phyloP scores from a whole-genome alignment of 2,113 vertebrate genomes.

The Mormoops blainvillei region DNA sequence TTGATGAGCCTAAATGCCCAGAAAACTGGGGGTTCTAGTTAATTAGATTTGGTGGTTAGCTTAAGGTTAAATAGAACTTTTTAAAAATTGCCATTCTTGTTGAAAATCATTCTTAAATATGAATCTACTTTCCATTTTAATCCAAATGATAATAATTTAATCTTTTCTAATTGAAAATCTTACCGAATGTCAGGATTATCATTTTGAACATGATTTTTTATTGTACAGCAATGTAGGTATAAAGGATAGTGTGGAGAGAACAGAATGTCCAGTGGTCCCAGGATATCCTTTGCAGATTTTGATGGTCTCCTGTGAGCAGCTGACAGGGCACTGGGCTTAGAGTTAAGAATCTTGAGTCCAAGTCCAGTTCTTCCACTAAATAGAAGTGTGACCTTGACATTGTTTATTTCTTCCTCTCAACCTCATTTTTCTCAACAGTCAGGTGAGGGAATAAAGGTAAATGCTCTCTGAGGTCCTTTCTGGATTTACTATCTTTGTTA shows the following conservation, averaged over 20 bases:
- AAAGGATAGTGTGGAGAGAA: background rate
- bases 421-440: slow-evolving; percentile 23
- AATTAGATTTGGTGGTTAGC: slow-evolving; percentile 47
- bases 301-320: background rate
- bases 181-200: background rate
- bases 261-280: background rate
- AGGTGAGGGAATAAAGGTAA: background rate
- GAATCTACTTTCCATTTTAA: slow-evolving; percentile 37
- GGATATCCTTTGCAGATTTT: background rate
- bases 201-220: slow-evolving; percentile 6
- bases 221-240: background rate
- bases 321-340: background rate
- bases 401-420: background rate
- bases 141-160: slow-evolving; percentile 45
- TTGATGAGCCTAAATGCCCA: slow-evolving; percentile 34
- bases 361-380: background rate
- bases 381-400: background rate
- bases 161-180: slow-evolving; percentile 42
- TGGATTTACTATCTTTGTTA: background rate
- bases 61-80: slow-evolving; percentile 59
- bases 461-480: background rate
- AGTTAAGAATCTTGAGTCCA: slow-evolving; percentile 10
- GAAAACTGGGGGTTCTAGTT: slow-evolving; percentile 8
- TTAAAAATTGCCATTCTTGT: slow-evolving; percentile 30
- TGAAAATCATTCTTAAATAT: slow-evolving; percentile 41